Conservation (phyloP, 2,888 invertebrate species). For the Dasypolia templi region DNA sequence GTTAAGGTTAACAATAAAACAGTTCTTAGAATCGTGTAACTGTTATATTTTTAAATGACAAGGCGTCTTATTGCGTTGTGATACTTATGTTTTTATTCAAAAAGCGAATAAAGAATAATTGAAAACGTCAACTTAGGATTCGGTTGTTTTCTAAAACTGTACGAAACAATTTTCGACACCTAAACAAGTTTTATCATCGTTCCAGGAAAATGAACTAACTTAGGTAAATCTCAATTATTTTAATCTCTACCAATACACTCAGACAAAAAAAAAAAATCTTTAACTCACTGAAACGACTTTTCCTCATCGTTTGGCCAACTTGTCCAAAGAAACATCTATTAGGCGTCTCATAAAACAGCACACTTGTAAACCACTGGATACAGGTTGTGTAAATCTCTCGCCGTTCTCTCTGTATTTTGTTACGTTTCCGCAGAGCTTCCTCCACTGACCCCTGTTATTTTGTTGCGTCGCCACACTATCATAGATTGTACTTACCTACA, state of each 20-base stretch:
- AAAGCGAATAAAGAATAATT: neutral
- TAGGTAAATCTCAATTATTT: too few species aligned
- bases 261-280: too few species aligned
- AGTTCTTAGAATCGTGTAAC: constrained; percentile 58
- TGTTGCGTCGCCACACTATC: constrained; percentile 36
- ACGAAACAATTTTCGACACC: constrained; percentile 2
- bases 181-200: constrained; percentile 12
- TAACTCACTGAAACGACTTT: constrained; percentile 46
- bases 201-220: constrained; percentile 26
- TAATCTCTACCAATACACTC: too few species aligned
- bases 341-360: constrained; percentile 61
- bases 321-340: constrained; percentile 60
- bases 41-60: constrained; percentile 45
- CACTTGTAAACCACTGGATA: constrained; percentile 63
- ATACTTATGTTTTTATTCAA: constrained; percentile 9
- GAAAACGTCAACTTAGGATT: neutral
- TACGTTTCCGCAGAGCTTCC: constrained; percentile 72
- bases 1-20: constrained; percentile 64
- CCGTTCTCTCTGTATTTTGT: constrained; percentile 69
- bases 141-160: neutral
- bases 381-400: constrained; percentile 72
- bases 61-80: neutral
- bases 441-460: constrained; percentile 66
- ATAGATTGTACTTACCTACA: constrained; percentile 28
- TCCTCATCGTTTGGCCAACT: constrained; percentile 58